Base-by-base conservation (phyloP, 2,888 invertebrate species). In the Rosalia funebris region DNA sequence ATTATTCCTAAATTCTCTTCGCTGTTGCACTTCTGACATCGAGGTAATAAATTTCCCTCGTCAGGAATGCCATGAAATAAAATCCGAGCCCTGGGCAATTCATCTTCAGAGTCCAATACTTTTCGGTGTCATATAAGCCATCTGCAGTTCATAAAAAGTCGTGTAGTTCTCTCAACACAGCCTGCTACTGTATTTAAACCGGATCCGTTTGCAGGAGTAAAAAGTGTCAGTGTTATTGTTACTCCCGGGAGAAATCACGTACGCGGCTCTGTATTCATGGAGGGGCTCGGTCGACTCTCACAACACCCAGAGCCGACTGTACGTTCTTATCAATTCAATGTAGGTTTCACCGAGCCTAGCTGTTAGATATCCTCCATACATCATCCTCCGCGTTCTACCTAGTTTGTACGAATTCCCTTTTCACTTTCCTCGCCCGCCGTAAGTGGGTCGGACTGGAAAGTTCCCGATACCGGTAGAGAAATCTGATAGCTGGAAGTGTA, bases 161-260 rank as follows among this genome's bases (percentile, higher is more conserved):
- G 12, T 10, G 44, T 11, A 14, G 11, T 9, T 44, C 14, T 14
- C 19, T 9, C 19, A 19, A 14, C 44, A 25, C 44, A 25, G 12
- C 44, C 25, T 19, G 44, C 3, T 19, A 47, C 47, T 31, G 41
- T 58, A 50, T 62, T 62, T 62, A 56, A 63, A 65, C 45, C 56
- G 57, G 58, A 64, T 63, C 63, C 59, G 66, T 61, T 50, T 61
- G 37, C 20, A 50, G 54, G 41, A 34, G 58, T 36, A 66, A 70
- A 69, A 68, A 70, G 62, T 63, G 68, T 65, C 67, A 67, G 65
- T 66, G 62, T 67, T 70, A 70, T 69, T 69, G 69, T 64, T 68
- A 68, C 67, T 68, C 70, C 63, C 66, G 15, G 31, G 68, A 71
- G 70, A 69, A 71, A 71, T 70, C 71, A 70, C 71, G 69, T 70